Percentiles rank a stretch among this genome's conserved stretches.
Evolutionary conservation across 2,113 vertebrate species (phyloP).

Genomic region (Protobothrops mucrosquamatus): DNA sequence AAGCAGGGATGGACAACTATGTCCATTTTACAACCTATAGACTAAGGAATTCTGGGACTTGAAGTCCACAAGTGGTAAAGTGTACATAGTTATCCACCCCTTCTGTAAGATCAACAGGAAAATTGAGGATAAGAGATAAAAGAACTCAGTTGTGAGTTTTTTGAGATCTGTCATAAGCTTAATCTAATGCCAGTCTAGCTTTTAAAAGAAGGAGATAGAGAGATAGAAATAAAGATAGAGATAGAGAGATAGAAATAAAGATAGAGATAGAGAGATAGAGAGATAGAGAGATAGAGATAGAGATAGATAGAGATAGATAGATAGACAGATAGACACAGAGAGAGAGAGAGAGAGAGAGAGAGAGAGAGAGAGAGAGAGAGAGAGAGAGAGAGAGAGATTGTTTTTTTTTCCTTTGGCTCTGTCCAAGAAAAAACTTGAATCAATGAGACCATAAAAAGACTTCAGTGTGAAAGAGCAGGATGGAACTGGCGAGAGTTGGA

Average conservation of each 20-base stretch:
- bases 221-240: too few relatives aligned
- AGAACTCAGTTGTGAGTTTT: background rate
- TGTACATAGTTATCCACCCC: too few relatives aligned
- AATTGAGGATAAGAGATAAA: background rate
- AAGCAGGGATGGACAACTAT: background rate
- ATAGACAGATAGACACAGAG: accelerated
- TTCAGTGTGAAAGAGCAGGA: slow-evolving; percentile 13
- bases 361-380: too few relatives aligned
- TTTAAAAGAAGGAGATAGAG: background rate
- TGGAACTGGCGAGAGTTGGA: slow-evolving; percentile 46
- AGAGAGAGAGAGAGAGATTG: too few relatives aligned
- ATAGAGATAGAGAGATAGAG: background rate
- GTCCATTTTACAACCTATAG: background rate
- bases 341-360: accelerated
- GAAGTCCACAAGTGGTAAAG: background rate
- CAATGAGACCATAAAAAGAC: slow-evolving; percentile 30
- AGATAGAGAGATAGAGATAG: too few relatives aligned
- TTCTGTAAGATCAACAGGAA: background rate
- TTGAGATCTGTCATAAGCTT: background rate
- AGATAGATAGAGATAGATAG: background rate
- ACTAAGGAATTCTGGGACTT: background rate
- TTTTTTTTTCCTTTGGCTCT: background rate
- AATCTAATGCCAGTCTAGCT: background rate
- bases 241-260: too few relatives aligned
- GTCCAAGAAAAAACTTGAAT: background rate